Conservation (phyloP, 2,797 vertebrate species). For the Hemitrygon akajei region DNA sequence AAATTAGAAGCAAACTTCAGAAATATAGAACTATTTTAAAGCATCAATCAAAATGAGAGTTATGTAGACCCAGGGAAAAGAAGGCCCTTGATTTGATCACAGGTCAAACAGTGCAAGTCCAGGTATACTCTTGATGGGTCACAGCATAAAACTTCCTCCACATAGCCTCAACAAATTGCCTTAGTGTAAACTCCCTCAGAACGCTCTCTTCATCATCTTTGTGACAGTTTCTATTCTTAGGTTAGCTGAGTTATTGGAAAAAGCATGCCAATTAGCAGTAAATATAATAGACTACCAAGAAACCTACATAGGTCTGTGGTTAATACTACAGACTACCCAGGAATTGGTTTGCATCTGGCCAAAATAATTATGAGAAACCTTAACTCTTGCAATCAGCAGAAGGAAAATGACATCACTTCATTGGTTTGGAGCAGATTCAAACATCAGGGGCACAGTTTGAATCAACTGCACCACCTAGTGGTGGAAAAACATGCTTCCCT, state of each 20-base stretch:
- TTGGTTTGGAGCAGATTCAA: slow-evolving; percentile 1
- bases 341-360: neutral
- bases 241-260: neutral
- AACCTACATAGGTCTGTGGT: neutral
- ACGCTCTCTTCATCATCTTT: too few species aligned
- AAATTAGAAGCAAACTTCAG: neutral
- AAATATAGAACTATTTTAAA: neutral
- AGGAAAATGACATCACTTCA: neutral
- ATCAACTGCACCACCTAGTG: neutral
- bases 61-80: neutral
- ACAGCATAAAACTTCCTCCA: neutral
- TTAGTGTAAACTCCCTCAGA: neutral
- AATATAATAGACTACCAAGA: neutral
- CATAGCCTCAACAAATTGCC: neutral
- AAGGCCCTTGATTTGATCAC: neutral
- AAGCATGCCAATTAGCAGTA: neutral
- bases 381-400: neutral
- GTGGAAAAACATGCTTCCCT: neutral
- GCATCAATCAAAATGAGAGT: neutral
- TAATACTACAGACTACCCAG: neutral
- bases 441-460: neutral
- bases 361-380: neutral
- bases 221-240: neutral
- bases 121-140: too few species aligned
- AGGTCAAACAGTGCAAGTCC: neutral